These are phyloP conservation scores for Drosophila kokeensis DNA, from an alignment of 2,888 invertebrate genomes.

Conservation along the genomic window DNA sequence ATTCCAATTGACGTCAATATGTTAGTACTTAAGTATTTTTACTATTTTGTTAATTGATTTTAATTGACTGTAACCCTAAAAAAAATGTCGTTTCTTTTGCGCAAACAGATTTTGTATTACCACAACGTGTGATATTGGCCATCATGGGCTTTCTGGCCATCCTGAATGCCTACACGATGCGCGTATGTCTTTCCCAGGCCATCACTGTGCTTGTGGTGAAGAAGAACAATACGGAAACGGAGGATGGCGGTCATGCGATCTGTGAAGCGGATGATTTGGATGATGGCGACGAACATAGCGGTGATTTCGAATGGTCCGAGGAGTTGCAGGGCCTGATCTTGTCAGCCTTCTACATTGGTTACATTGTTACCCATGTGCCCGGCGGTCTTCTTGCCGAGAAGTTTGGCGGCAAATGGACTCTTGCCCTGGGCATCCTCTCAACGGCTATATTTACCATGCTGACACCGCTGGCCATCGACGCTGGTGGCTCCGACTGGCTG, in stretches of 20 bases:
- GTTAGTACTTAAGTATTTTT: constrained; percentile 12
- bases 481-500: constrained; percentile 89
- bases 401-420: constrained; percentile 94
- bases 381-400: constrained; percentile 92
- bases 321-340: constrained; percentile 91
- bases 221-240: constrained; percentile 66
- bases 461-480: constrained; percentile 90
- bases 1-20: constrained; percentile 45
- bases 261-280: constrained; percentile 76
- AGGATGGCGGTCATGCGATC: constrained; percentile 50
- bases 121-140: constrained; percentile 89
- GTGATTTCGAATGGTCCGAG: constrained; percentile 88
- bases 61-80: constrained; percentile 5
- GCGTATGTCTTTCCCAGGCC: constrained; percentile 89
- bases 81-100: constrained; percentile 13
- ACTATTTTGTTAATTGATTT: constrained; percentile 4
- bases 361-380: constrained; percentile 92
- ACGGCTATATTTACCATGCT: constrained; percentile 93
- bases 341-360: constrained; percentile 94
- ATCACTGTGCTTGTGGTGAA: constrained; percentile 89
- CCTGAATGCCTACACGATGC: constrained; percentile 91
- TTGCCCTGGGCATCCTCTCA: constrained; percentile 92
- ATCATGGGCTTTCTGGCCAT: constrained; percentile 90
- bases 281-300: constrained; percentile 37
- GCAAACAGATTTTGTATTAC: constrained; percentile 79